Evolutionary conservation across 2,888 invertebrate species (phyloP).

Genomic region (Syritta pipiens): DNA sequence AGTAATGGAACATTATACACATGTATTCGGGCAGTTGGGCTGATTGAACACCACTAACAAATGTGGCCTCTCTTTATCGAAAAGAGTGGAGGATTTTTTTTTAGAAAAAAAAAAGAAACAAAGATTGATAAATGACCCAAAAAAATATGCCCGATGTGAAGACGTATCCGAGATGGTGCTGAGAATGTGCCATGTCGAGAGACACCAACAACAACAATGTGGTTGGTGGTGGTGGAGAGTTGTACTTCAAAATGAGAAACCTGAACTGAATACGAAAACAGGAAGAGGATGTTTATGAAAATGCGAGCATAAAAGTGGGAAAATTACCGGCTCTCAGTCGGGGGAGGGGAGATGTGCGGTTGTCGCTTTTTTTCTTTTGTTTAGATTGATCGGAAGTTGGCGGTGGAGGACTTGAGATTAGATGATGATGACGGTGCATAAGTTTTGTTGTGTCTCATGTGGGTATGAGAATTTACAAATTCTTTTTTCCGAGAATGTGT

Average conservation of each 20-base stretch:
- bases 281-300: slow-evolving; percentile 62
- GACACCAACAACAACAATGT: slow-evolving; percentile 22
- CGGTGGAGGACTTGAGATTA: slow-evolving; percentile 25
- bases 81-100: too few relatives aligned
- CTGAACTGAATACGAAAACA: slow-evolving; percentile 60
- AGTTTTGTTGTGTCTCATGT: slow-evolving; percentile 8
- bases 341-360: background rate
- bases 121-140: slow-evolving; percentile 54
- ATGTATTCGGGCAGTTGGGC: slow-evolving; percentile 16
- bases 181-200: too few relatives aligned
- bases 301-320: slow-evolving; percentile 46
- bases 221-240: slow-evolving; percentile 15
- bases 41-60: slow-evolving; percentile 37
- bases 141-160: slow-evolving; percentile 41
- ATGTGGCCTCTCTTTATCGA: slow-evolving; percentile 19
- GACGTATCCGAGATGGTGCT: slow-evolving; percentile 32
- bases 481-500: too few relatives aligned
- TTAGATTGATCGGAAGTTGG: slow-evolving; percentile 42
- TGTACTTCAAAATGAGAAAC: slow-evolving; percentile 56
- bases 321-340: background rate
- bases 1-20: slow-evolving; percentile 60
- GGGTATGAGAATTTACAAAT: slow-evolving; percentile 1
- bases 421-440: slow-evolving; percentile 15
- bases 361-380: slow-evolving; percentile 24
- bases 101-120: slow-evolving; percentile 24